Percentiles rank a stretch among this genome's conserved stretches.
These are phyloP conservation scores for Bombus impatiens DNA, from an alignment of 1,140 invertebrate species.

Conservation along the genomic window DNA sequence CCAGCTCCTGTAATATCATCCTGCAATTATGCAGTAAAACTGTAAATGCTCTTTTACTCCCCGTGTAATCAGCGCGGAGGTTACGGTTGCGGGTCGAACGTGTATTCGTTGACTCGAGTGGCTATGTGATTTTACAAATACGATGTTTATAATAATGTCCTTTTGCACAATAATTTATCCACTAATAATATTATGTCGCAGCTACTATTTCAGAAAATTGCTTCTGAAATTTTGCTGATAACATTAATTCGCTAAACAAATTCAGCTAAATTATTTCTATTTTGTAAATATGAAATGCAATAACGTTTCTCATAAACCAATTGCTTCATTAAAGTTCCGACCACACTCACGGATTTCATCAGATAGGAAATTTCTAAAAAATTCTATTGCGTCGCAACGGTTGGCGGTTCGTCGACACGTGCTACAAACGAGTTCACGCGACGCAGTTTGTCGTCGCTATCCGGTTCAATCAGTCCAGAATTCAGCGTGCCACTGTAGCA, in stretches of 20 bases:
- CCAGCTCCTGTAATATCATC: neutral
- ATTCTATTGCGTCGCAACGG: neutral
- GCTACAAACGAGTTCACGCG: neutral
- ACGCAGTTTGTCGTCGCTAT: neutral
- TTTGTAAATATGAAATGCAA: no score
- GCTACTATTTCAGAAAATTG: no score
- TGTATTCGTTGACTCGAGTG: neutral
- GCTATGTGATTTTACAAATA: neutral
- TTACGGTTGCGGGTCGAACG: neutral
- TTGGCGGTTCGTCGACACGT: neutral
- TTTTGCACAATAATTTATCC: neutral
- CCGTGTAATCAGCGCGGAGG: neutral
- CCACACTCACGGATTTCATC: neutral
- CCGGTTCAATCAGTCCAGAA: slow-evolving; percentile 14
- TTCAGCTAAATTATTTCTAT: no score
- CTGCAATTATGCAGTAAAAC: slow-evolving; percentile 8
- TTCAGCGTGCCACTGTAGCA: neutral
- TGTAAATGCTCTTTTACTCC: neutral
- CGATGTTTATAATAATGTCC: neutral
- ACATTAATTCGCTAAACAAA: no score
- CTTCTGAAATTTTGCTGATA: no score
- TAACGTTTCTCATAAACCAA: neutral
- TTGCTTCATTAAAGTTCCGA: neutral
- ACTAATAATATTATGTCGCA: no score
- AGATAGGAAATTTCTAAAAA: neutral